Conservation (phyloP, 1,140 invertebrate genomes). For the Homalodisca vitripennis region DNA sequence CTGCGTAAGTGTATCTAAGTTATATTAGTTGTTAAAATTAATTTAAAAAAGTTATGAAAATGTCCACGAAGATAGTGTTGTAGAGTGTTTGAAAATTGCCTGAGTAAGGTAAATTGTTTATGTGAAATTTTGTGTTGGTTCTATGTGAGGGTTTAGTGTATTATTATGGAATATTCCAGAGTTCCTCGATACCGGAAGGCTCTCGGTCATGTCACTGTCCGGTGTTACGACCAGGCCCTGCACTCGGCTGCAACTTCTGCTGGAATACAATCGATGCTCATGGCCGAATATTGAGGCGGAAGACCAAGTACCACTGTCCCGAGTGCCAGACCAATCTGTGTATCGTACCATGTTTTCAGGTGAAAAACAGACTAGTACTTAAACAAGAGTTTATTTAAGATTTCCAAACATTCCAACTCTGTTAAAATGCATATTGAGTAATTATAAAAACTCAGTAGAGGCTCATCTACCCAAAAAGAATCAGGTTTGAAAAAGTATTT, state of each 20-base stretch:
- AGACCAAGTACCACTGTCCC: constrained; percentile 86
- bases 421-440: background rate
- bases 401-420: background rate
- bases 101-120: no score
- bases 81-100: no score
- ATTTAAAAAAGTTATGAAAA: no score
- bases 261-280: constrained; percentile 83
- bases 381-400: background rate
- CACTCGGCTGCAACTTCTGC: constrained; percentile 81
- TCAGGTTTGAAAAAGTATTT: no score
- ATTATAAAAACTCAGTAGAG: background rate
- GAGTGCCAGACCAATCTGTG: constrained; percentile 84
- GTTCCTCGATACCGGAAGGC: constrained; percentile 36
- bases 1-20: no score
- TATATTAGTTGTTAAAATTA: no score
- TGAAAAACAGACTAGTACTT: constrained; percentile 22
- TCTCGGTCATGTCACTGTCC: constrained; percentile 66
- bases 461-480: background rate
- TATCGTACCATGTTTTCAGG: constrained; percentile 83
- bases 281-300: constrained; percentile 73
- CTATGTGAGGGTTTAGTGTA: no score
- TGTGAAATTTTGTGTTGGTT: no score
- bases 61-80: no score
- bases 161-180: no score
- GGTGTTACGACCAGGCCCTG: constrained; percentile 72